These are phyloP conservation scores for Anguilla rostrata DNA, from an alignment of 2,113 vertebrate species.

Conservation along the genomic window DNA sequence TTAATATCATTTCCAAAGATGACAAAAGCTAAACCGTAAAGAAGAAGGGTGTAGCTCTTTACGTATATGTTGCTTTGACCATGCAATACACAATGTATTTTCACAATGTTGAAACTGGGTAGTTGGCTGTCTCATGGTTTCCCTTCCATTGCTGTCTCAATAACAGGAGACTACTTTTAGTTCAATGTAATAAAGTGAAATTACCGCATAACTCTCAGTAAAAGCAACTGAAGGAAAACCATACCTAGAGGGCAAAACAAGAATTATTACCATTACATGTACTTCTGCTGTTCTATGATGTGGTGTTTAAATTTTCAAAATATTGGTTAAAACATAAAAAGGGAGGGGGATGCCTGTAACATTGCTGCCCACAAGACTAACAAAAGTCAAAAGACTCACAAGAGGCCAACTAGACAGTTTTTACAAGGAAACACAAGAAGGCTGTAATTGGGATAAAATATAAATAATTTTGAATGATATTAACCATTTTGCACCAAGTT, in stretches of 20 bases:
- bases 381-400: no score
- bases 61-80: background rate
- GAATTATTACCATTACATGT: background rate
- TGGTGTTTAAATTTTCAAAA: slow-evolving; percentile 1
- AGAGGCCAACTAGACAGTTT: no score
- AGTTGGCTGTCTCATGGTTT: background rate
- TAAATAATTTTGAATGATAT: no score
- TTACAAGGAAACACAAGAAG: no score
- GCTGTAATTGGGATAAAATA: no score
- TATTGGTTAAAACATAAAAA: background rate
- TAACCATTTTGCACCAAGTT: no score
- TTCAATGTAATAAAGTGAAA: background rate
- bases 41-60: background rate
- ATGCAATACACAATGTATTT: background rate
- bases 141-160: background rate
- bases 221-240: background rate
- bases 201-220: background rate
- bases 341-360: background rate
- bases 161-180: background rate
- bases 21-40: background rate
- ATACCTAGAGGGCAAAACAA: background rate
- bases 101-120: background rate
- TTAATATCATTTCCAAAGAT: background rate
- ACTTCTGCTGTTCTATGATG: background rate
- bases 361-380: background rate